Evolutionary conservation across 1,140 invertebrate species (phyloP).

Genomic region (Zaprionus camerounensis): DNA sequence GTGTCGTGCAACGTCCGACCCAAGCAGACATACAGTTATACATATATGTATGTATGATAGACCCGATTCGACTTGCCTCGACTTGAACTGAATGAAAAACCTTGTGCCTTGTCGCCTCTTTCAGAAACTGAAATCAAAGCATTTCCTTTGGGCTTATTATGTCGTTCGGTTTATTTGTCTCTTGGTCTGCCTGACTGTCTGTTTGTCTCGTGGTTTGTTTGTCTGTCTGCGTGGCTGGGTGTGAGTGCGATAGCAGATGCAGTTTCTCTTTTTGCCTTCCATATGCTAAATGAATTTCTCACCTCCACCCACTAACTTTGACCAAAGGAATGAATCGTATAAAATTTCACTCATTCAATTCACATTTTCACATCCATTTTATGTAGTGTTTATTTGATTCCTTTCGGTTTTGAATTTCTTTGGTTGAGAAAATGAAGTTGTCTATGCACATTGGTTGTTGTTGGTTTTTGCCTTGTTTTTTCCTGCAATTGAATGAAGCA

Average conservation of each 20-base stretch:
- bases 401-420: conserved; percentile 63
- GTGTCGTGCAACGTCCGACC: conserved; percentile 63
- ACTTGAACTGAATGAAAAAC: conserved; percentile 31
- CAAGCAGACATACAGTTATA: background rate
- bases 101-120: conserved; percentile 25
- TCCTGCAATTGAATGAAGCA: conserved; percentile 46
- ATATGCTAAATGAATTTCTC: conserved; percentile 57
- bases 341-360: conserved; percentile 74
- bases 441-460: conserved; percentile 24
- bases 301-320: conserved; percentile 7
- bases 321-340: conserved; percentile 28
- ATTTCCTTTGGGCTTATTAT: conserved; percentile 72
- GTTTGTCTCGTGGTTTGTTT: background rate
- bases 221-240: conserved; percentile 11
- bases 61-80: background rate
- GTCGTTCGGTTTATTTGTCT: conserved; percentile 11
- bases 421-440: conserved; percentile 47
- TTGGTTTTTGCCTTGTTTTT: background rate
- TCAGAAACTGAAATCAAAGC: conserved; percentile 63
- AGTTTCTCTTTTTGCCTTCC: conserved; percentile 37
- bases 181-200: background rate
- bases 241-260: conserved; percentile 37
- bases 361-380: conserved; percentile 59
- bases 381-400: conserved; percentile 69
- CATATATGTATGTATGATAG: background rate